Evolutionary conservation across 2,113 vertebrate genomes (phyloP).

Genomic region (Xyrauchen texanus): DNA sequence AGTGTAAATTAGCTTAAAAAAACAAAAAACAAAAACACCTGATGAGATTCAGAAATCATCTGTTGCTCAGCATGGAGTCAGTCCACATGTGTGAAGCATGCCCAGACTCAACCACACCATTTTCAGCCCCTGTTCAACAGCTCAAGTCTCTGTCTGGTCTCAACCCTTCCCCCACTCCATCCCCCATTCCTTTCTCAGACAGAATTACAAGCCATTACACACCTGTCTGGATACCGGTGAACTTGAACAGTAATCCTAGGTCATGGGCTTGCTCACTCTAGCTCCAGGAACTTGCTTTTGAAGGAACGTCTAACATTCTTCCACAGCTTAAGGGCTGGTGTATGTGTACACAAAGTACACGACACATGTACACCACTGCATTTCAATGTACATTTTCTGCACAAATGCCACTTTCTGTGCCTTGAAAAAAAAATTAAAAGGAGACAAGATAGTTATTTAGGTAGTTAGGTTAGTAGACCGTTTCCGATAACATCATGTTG

Average conservation of each 20-base stretch:
- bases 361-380: not conserved
- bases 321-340: slow-evolving; percentile 45
- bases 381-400: not conserved
- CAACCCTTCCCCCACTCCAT: not conserved
- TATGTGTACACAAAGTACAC: slow-evolving; percentile 2
- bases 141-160: slow-evolving; percentile 23
- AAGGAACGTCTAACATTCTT: slow-evolving; percentile 51
- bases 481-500: not conserved
- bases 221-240: slow-evolving; percentile 55
- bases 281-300: slow-evolving; percentile 39
- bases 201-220: slow-evolving; percentile 52
- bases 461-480: not conserved
- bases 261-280: slow-evolving; percentile 37
- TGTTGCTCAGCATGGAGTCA: not conserved
- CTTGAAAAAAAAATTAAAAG: not conserved
- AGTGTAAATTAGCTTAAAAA: not conserved
- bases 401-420: not conserved
- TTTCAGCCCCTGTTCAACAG: slow-evolving; percentile 20
- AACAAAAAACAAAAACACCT: slow-evolving; percentile 1
- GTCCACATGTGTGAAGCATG: slow-evolving; percentile 9
- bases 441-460: too few relatives aligned
- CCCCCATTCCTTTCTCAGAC: slow-evolving; percentile 33
- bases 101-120: slow-evolving; percentile 22
- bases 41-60: not conserved
- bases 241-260: slow-evolving; percentile 54